Conservation (phyloP, 1,140 invertebrate genomes). For the Ericerus pela region DNA sequence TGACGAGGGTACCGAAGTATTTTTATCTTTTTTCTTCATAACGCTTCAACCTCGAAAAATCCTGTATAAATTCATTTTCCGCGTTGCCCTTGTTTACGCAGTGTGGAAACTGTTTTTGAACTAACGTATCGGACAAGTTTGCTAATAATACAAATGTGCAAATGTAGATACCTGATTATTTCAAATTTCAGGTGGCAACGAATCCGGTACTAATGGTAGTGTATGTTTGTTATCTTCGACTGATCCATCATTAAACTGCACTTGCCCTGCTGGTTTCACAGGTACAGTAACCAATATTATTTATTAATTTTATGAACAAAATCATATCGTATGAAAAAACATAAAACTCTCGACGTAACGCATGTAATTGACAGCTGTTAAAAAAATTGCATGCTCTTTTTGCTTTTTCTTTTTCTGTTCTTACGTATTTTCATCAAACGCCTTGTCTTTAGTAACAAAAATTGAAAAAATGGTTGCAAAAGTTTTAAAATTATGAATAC, state of each 20-base stretch:
- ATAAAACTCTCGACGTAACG: no score
- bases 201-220: conserved; percentile 46
- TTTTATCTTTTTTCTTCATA: background rate
- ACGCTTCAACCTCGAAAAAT: background rate
- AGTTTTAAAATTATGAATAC: no score
- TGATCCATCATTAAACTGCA: conserved; percentile 57
- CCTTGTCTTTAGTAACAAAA: background rate
- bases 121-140: background rate
- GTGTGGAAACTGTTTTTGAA: conserved; percentile 14
- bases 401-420: conserved; percentile 2
- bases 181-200: no score
- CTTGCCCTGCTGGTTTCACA: conserved; percentile 52
- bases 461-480: background rate
- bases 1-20: no score
- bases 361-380: no score
- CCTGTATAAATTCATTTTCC: conserved; percentile 13
- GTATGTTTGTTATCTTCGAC: conserved; percentile 40
- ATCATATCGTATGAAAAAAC: background rate
- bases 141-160: conserved; percentile 39
- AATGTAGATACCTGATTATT: no score
- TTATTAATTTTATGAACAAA: background rate
- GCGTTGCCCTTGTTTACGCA: conserved; percentile 13
- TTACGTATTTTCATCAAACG: background rate
- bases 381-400: background rate
- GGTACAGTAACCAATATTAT: conserved; percentile 33